phyloP scores from a whole-genome alignment of 2,113 vertebrate genomes.

The Nyctibius bracteatus region DNA sequence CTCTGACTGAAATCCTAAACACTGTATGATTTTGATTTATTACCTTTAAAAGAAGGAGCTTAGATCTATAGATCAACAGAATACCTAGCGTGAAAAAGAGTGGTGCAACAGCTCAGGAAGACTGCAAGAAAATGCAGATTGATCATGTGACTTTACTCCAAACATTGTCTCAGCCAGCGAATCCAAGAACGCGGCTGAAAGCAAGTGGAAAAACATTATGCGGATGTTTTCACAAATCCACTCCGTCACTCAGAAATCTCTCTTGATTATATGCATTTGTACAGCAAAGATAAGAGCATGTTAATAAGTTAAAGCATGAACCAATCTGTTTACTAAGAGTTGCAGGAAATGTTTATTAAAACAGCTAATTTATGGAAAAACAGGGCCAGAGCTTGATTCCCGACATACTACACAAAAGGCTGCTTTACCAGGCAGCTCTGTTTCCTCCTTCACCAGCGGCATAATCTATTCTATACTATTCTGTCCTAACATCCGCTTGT shows the following conservation, averaged over 20 bases:
- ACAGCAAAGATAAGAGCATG: not conserved
- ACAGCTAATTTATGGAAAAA: not conserved
- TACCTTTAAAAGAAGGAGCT: not conserved
- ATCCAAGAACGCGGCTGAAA: not conserved
- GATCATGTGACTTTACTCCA: conserved; percentile 50
- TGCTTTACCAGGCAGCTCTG: not conserved
- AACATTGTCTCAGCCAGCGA: conserved; percentile 50
- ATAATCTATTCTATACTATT: not conserved
- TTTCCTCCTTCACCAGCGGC: not conserved
- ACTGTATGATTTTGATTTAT: conserved; percentile 50
- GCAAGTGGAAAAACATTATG: conserved; percentile 35
- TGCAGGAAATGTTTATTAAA: conserved; percentile 10
- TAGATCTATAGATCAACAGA: conserved; percentile 8
- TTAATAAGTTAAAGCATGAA: not conserved
- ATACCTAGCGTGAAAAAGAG: conserved; percentile 22
- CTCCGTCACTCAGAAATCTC: not conserved
- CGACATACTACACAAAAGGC: not conserved
- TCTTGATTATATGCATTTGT: not conserved
- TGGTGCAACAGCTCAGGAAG: conserved; percentile 29
- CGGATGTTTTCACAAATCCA: conserved; percentile 23
- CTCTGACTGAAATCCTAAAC: conserved; percentile 40
- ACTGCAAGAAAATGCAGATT: conserved; percentile 61
- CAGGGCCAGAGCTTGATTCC: not conserved
- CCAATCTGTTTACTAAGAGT: not conserved
- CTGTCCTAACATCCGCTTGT: not conserved